These are phyloP conservation scores for Syndactyla subalaris DNA, from an alignment of 2,797 vertebrate species.

Conservation along the genomic window DNA sequence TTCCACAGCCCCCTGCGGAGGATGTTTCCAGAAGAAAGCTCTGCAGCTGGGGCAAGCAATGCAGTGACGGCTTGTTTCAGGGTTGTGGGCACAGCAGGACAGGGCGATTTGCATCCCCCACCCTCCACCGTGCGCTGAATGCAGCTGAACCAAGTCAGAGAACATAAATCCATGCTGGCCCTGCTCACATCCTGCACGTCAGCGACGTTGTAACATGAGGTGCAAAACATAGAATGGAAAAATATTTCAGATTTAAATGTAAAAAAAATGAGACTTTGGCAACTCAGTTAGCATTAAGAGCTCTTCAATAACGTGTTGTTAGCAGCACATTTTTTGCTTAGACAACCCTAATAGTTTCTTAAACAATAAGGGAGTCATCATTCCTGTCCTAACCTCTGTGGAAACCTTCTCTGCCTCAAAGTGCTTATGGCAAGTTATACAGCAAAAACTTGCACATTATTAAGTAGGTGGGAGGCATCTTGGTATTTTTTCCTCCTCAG, in stretches of 20 bases:
- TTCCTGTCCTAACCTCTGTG: not conserved
- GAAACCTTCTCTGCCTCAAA: not conserved
- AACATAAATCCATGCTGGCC: fast-evolving
- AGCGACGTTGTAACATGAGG: not conserved
- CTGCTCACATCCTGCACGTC: not conserved
- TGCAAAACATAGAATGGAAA: fast-evolving
- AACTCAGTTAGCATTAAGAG: not conserved
- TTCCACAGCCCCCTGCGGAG: not conserved
- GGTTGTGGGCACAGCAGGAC: not conserved
- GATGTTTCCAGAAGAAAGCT: not conserved
- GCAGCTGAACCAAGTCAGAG: not conserved
- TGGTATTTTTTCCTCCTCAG: not conserved
- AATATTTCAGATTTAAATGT: not conserved
- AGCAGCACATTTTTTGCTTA: not conserved
- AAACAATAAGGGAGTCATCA: not conserved
- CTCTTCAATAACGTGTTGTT: not conserved
- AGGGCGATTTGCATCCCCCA: not conserved
- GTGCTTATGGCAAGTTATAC: not conserved
- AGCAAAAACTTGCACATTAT: not conserved
- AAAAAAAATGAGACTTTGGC: not conserved
- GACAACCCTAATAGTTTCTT: not conserved
- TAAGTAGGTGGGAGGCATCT: not conserved
- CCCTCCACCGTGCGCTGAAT: not conserved
- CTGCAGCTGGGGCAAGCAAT: not conserved
- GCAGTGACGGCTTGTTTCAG: not conserved